Conservation (phyloP, 2,113 vertebrate species). For the Ciconia maguari region DNA sequence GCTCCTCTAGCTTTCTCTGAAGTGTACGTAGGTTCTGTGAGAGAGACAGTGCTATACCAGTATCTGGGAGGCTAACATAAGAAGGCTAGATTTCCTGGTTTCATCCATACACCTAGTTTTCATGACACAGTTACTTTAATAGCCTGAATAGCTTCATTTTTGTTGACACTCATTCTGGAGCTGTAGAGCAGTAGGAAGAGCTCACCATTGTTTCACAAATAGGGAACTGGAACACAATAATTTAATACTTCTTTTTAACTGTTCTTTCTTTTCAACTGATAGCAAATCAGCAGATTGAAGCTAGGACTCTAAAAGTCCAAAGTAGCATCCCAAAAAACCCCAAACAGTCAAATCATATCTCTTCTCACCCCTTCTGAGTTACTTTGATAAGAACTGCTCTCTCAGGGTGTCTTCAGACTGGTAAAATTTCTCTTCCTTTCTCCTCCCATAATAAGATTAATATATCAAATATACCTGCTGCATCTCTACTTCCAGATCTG, state of each 20-base stretch:
- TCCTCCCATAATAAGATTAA: neutral
- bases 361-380: neutral
- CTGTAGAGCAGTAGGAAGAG: neutral
- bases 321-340: neutral
- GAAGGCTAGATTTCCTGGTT: neutral
- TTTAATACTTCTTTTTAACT: neutral
- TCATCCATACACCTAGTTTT: neutral
- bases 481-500: constrained; percentile 75
- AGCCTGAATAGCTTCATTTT: neutral
- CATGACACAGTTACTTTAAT: neutral
- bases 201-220: neutral
- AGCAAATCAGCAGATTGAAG: neutral
- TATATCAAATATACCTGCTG: constrained; percentile 80
- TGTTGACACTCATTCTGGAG: neutral
- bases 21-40: constrained; percentile 76
- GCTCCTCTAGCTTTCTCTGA: constrained; percentile 83
- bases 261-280: neutral
- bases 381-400: neutral
- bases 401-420: neutral
- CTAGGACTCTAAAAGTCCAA: neutral
- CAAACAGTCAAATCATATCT: neutral
- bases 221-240: neutral
- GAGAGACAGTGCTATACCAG: neutral
- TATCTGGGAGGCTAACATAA: neutral
- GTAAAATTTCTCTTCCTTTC: neutral